Evolutionary conservation across 2,113 vertebrate species (phyloP).

Genomic region (human): GRCh38 chrX:22435501-22436000

Average conservation of each 20-base stretch:
- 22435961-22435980: constrained; percentile 89
- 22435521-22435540: rapidly evolving
- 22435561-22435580: constrained; percentile 26
- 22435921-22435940: constrained; percentile 81
- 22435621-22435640: constrained; percentile 65
- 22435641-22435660: constrained; percentile 57
- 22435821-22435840: constrained; percentile 90
- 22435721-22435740: constrained; percentile 63
- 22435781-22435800: background rate
- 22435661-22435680: constrained; percentile 33
- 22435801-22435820: constrained; percentile 83
- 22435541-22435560: background rate
- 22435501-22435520: rapidly evolving
- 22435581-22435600: constrained; percentile 79
- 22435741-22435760: constrained; percentile 25
- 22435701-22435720: constrained; percentile 55
- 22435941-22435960: constrained; percentile 93
- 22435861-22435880: constrained; percentile 93
- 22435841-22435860: constrained; percentile 85
- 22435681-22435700: constrained; percentile 67
- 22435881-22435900: constrained; percentile 97
- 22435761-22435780: constrained; percentile 42
- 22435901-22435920: constrained; percentile 91
- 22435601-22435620: constrained; percentile 56
- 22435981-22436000: constrained; percentile 85